phyloP scores from a whole-genome alignment of 2,113 vertebrate genomes.

The Mola mola region DNA sequence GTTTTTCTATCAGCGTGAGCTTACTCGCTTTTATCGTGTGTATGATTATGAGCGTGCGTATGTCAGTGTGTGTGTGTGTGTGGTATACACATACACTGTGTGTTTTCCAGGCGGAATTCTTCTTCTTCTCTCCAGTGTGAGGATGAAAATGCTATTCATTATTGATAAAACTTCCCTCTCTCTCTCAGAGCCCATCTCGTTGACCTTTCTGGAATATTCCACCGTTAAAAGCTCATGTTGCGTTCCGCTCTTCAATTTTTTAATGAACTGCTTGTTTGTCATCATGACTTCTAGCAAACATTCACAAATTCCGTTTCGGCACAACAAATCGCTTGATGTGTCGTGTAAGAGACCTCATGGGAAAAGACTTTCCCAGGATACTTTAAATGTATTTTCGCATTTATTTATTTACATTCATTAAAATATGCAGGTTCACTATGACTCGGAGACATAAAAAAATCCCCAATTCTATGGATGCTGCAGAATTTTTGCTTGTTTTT shows the following conservation, averaged over 20 bases:
- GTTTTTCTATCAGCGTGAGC: background rate
- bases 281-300: constrained; percentile 48
- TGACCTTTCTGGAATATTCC: constrained; percentile 65
- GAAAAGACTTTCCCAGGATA: constrained; percentile 25
- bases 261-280: constrained; percentile 71
- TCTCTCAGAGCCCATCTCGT: constrained; percentile 51
- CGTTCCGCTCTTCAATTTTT: constrained; percentile 71
- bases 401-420: constrained; percentile 20
- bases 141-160: constrained; percentile 70
- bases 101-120: constrained; percentile 54
- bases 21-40: background rate
- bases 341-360: constrained; percentile 38
- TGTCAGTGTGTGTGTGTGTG: constrained; percentile 7
- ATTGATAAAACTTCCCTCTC: constrained; percentile 62
- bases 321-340: constrained; percentile 56
- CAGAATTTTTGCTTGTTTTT: too few species aligned
- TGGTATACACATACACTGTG: constrained; percentile 10
- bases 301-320: constrained; percentile 46
- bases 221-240: constrained; percentile 72
- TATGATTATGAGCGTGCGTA: background rate
- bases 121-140: constrained; percentile 40
- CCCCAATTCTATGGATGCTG: too few species aligned
- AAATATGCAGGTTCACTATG: constrained; percentile 14
- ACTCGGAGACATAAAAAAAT: too few species aligned
- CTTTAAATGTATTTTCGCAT: constrained; percentile 20